These are phyloP conservation scores for Chymomyza fuscimana DNA, from an alignment of 2,888 invertebrate species.

Conservation along the genomic window DNA sequence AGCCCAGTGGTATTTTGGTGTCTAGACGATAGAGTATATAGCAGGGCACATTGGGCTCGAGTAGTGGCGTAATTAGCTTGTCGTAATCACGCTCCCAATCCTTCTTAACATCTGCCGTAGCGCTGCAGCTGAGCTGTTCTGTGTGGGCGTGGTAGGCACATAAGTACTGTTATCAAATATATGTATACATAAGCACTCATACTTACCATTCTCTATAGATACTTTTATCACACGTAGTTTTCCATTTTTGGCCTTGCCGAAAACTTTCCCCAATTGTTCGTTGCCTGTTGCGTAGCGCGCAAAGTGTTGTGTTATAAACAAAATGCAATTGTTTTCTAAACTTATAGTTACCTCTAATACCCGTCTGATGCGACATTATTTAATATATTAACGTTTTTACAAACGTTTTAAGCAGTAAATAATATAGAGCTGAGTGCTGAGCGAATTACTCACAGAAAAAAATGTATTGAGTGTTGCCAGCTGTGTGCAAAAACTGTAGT, in stretches of 20 bases:
- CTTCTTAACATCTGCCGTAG: slow-evolving; percentile 84
- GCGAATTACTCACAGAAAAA: slow-evolving; percentile 60
- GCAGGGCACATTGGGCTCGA: slow-evolving; percentile 91
- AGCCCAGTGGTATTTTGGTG: slow-evolving; percentile 87
- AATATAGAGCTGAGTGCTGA: slow-evolving; percentile 23
- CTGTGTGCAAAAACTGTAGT: slow-evolving; percentile 10
- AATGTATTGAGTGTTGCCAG: slow-evolving; percentile 35
- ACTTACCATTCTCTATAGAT: slow-evolving; percentile 90
- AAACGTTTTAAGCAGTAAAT: slow-evolving; percentile 13
- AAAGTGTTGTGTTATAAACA: background rate
- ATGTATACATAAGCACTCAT: slow-evolving; percentile 19
- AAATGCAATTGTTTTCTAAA: background rate
- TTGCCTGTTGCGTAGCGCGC: slow-evolving; percentile 84
- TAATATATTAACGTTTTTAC: slow-evolving; percentile 52
- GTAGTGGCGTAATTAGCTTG: slow-evolving; percentile 85
- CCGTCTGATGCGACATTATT: slow-evolving; percentile 93
- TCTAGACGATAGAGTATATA: slow-evolving; percentile 94
- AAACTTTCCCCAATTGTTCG: slow-evolving; percentile 88
- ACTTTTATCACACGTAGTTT: slow-evolving; percentile 90
- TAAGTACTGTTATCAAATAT: slow-evolving; percentile 19
- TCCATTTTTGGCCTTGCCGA: slow-evolving; percentile 88
- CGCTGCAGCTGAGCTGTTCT: slow-evolving; percentile 88
- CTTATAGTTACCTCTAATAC: slow-evolving; percentile 87
- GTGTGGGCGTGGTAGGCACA: slow-evolving; percentile 70
- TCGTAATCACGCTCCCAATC: slow-evolving; percentile 94